Evolutionary conservation across 2,888 invertebrate species (phyloP), one percentile per base, ranked within the genome.

Genomic region (Scaeva pyrastri): DNA sequence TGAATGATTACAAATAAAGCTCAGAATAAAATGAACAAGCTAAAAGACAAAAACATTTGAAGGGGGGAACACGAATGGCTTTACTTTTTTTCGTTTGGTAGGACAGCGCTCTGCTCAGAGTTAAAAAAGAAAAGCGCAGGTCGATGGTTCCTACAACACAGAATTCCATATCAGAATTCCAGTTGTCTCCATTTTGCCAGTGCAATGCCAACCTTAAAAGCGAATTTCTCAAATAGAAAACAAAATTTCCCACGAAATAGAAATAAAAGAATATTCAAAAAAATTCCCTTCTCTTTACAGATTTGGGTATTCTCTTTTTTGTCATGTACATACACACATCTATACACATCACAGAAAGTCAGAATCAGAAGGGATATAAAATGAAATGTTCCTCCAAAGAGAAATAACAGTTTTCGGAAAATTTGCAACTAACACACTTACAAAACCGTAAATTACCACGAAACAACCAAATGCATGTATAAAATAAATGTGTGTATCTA

Each of bases 231-330:
- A 36, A 12, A 2, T 31, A 68, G 14, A 60, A 26, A 36, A 36
- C 3, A 12, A 14, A 31, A 21, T n/a, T 12, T 75, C 71, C 64
- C 71, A 75, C n/a, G 81, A 81, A 81, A 39, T 70, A 41, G 7
- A 26, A 62, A 31, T 14, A 10, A 75, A 81, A 48, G 64, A 14
- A 21, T 56, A 14, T 39, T 21, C 12, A 1, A 10, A 6, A 50
- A 52, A 23, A 43, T 8, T 56, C 14, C 14, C 19, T 36, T 23
- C 62, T 55, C 43, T 43, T 19, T 5, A 11, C 0, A 8, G 6
- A 10, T 41, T 41, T 48, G 31, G 31, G 8, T 31, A 31, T 31
- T 31, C 2, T n/a, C 6, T 19, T 2, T 50, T 66, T 31, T 39
- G 36, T 31, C n/a, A 2, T 23, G 4, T 16, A 1, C 5, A 0